Conservation (phyloP, 1,140 invertebrate species). For the Drosophila chauvacae region DNA sequence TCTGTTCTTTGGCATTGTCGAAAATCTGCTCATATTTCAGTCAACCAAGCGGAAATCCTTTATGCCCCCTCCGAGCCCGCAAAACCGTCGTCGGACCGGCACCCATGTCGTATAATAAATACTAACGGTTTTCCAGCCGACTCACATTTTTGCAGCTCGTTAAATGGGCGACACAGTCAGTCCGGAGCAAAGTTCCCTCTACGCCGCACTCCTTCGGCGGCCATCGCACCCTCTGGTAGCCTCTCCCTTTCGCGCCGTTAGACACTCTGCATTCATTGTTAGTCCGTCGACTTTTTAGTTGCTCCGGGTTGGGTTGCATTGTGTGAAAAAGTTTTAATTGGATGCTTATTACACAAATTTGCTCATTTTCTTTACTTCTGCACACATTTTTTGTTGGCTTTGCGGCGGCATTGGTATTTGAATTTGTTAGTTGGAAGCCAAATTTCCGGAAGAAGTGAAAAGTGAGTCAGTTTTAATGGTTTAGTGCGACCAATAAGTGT, state of each 20-base stretch:
- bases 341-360: constrained; percentile 79
- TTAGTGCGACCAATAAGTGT: constrained; percentile 18
- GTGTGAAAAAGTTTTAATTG: constrained; percentile 79
- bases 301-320: constrained; percentile 53
- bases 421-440: constrained; percentile 36
- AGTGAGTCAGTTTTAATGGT: constrained; percentile 18
- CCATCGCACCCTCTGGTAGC: constrained; percentile 1
- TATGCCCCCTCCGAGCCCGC: constrained; percentile 30
- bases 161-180: constrained; percentile 70
- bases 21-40: constrained; percentile 80
- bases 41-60: constrained; percentile 80
- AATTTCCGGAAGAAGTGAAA: constrained; percentile 19
- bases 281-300: constrained; percentile 43
- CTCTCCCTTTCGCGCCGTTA: constrained; percentile 33
- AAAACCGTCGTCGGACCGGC: background rate
- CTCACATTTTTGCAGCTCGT: constrained; percentile 76
- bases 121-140: constrained; percentile 42
- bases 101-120: constrained; percentile 29
- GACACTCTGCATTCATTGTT: constrained; percentile 59
- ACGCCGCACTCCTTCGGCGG: constrained; percentile 3
- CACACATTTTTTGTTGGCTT: constrained; percentile 15
- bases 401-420: constrained; percentile 1
- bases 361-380: constrained; percentile 43
- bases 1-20: constrained; percentile 48
- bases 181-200: constrained; percentile 34